Conservation (phyloP, 2,888 invertebrate species). For the Drosophila borealis region DNA sequence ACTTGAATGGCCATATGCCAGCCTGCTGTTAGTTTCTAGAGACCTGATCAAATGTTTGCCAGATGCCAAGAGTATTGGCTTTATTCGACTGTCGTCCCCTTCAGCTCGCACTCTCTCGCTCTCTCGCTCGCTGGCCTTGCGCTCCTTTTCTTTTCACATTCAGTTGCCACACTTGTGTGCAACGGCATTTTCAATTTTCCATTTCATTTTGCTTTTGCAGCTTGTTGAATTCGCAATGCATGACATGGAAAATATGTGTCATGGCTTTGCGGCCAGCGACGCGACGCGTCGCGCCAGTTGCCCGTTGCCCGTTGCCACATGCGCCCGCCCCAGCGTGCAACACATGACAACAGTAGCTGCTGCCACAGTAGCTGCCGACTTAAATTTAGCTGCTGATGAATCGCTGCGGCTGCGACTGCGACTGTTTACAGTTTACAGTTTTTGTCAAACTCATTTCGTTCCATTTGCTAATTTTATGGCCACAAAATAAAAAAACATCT, state of each 20-base stretch:
- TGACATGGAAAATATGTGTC: conserved; percentile 70
- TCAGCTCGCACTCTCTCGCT: neutral
- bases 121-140: conserved; percentile 28
- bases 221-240: conserved; percentile 58
- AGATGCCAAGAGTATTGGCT: conserved; percentile 15
- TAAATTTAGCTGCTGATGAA: conserved; percentile 63
- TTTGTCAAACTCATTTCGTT: conserved; percentile 55
- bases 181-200: conserved; percentile 52
- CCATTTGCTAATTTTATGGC: conserved; percentile 63
- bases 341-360: conserved; percentile 22
- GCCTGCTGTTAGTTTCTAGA: neutral
- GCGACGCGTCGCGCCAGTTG: conserved; percentile 19
- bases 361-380: conserved; percentile 16
- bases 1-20: neutral
- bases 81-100: neutral
- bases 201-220: conserved; percentile 49
- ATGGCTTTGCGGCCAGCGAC: conserved; percentile 52
- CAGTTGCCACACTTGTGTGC: conserved; percentile 32
- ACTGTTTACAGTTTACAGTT: conserved; percentile 46
- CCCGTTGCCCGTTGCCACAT: conserved; percentile 6
- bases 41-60: conserved; percentile 4
- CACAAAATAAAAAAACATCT: conserved; percentile 52
- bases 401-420: conserved; percentile 23
- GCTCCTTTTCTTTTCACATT: conserved; percentile 6
- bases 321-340: conserved; percentile 5